These are phyloP conservation scores for Calephelis perditalis DNA, from an alignment of 2,888 invertebrate genomes.

Conservation along the genomic window DNA sequence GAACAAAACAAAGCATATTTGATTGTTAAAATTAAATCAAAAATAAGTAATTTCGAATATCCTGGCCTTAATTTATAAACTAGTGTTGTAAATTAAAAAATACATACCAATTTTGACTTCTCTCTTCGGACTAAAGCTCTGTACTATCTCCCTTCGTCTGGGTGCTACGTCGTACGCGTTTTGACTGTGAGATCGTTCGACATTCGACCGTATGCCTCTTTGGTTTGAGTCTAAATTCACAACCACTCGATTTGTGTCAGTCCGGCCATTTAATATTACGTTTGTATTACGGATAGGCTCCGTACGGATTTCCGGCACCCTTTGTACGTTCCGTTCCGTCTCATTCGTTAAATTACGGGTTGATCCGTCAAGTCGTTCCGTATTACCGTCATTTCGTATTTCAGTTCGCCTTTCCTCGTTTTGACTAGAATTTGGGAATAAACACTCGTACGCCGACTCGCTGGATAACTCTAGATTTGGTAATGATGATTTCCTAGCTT, in stretches of 20 bases:
- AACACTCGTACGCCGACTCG: conserved; percentile 58
- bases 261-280: neutral
- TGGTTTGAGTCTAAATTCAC: conserved; percentile 35
- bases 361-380: conserved; percentile 7
- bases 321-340: neutral
- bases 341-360: neutral
- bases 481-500: conserved; percentile 54
- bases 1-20: no score
- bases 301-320: neutral
- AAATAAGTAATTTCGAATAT: no score
- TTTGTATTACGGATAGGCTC: neutral
- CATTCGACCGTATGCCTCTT: conserved; percentile 38
- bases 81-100: neutral
- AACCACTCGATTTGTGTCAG: neutral
- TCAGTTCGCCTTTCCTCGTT: conserved; percentile 22
- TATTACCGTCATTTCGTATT: conserved; percentile 13
- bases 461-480: conserved; percentile 54
- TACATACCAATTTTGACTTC: conserved; percentile 54
- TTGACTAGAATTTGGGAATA: conserved; percentile 48
- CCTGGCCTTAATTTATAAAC: no score
- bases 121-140: conserved; percentile 48
- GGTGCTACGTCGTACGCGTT: conserved; percentile 50
- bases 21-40: no score
- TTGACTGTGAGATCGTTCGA: conserved; percentile 58
- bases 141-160: conserved; percentile 44